Conservation (phyloP, 2,888 invertebrate genomes). For the Cataglyphis cursor region DNA sequence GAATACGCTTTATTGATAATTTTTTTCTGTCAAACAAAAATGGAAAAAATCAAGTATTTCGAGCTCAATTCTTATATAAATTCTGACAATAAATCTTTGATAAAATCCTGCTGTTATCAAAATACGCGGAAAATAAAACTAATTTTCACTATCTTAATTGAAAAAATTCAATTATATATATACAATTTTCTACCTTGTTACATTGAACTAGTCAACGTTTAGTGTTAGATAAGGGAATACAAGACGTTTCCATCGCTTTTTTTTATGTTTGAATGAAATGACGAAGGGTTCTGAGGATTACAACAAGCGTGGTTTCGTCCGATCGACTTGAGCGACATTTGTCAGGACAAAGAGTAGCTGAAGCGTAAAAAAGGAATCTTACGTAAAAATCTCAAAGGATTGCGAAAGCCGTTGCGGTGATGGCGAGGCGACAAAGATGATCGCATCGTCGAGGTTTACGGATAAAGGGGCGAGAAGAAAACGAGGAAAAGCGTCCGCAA, state of each 20-base stretch:
- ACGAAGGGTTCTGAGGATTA: constrained; percentile 43
- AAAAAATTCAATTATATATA: not conserved
- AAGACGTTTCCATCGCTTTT: not conserved
- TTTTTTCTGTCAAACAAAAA: not conserved
- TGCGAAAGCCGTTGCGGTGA: constrained; percentile 77
- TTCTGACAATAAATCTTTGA: not conserved
- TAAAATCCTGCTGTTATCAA: not conserved
- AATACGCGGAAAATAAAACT: not conserved
- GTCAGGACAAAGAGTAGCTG: constrained; percentile 57
- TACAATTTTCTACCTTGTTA: not conserved
- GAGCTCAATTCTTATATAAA: not conserved
- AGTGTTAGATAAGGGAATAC: not conserved
- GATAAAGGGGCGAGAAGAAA: constrained; percentile 65
- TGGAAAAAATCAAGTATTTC: not conserved
- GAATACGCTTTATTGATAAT: not conserved
- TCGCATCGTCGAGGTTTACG: constrained; percentile 69
- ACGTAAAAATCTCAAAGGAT: constrained; percentile 78
- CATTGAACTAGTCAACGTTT: not conserved
- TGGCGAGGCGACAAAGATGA: constrained; percentile 68
- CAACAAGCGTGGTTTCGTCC: constrained; percentile 47
- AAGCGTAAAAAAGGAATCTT: constrained; percentile 71
- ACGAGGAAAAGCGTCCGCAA: constrained; percentile 60
- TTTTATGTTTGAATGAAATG: constrained; percentile 13
- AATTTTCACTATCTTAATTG: not conserved
- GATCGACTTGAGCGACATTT: constrained; percentile 52